Evolutionary conservation across 2,888 invertebrate genomes (phyloP).

Genomic region (Meliscaeva auricollis): DNA sequence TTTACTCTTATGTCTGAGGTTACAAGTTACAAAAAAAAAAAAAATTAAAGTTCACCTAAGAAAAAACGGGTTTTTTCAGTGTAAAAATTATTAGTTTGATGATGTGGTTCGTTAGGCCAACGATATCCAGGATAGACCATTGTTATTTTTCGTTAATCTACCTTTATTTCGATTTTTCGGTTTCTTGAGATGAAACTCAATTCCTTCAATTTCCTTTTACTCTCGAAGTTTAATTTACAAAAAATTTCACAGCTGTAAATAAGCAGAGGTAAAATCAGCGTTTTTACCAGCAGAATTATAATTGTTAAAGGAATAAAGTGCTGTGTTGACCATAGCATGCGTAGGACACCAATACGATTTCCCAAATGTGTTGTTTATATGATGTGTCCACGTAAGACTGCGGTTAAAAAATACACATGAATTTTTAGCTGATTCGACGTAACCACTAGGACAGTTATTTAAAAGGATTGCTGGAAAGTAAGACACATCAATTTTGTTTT

Average conservation of each 20-base stretch:
- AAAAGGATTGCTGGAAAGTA: slow-evolving; percentile 6
- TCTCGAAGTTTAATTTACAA: not conserved
- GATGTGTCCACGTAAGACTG: not conserved
- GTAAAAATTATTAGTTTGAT: too few relatives aligned
- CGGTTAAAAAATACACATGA: not conserved
- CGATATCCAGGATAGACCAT: too few relatives aligned
- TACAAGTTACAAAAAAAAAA: too few relatives aligned
- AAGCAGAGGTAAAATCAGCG: not conserved
- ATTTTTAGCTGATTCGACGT: slow-evolving; percentile 1
- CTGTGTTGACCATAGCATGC: not conserved
- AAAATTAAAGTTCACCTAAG: too few relatives aligned
- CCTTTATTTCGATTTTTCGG: too few relatives aligned
- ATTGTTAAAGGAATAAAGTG: not conserved
- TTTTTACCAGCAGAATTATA: not conserved
- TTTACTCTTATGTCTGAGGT: too few relatives aligned
- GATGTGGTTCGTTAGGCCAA: too few relatives aligned
- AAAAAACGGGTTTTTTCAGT: too few relatives aligned
- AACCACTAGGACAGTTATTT: not conserved
- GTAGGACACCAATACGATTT: slow-evolving; percentile 7
- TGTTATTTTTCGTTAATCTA: too few relatives aligned
- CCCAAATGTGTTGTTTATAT: slow-evolving; percentile 2
- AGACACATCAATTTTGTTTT: slow-evolving; percentile 1
- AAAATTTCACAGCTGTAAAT: slow-evolving; percentile 1
- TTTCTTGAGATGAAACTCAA: too few relatives aligned
- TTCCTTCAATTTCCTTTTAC: too few relatives aligned